Evolutionary conservation across 2,113 vertebrate genomes (phyloP).

Genomic region (Chiloscyllium plagiosum): DNA sequence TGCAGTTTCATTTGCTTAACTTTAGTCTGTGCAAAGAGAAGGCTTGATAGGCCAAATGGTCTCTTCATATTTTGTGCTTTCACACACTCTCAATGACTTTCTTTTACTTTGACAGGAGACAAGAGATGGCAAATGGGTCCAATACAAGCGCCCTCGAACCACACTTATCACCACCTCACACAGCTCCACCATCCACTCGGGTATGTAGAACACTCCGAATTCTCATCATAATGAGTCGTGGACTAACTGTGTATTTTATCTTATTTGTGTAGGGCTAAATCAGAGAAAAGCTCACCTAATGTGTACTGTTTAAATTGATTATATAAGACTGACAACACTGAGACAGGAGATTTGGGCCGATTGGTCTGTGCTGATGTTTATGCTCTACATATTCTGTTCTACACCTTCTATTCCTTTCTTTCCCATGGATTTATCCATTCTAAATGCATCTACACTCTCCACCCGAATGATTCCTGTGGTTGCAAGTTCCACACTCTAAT

Average conservation of each 20-base stretch:
- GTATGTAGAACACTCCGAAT: conserved; percentile 52
- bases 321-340: neutral
- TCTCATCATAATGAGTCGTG: neutral
- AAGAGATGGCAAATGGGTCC: conserved; percentile 80
- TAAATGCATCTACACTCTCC: neutral
- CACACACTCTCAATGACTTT: neutral
- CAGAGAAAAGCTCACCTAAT: neutral
- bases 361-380: neutral
- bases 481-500: neutral
- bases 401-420: neutral
- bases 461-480: neutral
- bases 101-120: conserved; percentile 70
- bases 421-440: too few relatives aligned
- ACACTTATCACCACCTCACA: conserved; percentile 81
- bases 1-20: neutral
- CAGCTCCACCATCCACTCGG: conserved; percentile 88
- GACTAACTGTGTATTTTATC: neutral
- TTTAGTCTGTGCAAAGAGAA: neutral
- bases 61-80: neutral
- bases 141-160: conserved; percentile 71
- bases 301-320: neutral
- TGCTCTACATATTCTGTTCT: too few relatives aligned
- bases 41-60: neutral
- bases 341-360: neutral
- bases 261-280: neutral